Evolutionary conservation across 1,140 invertebrate species (phyloP).

Genomic region (Diabrotica virgifera): DNA sequence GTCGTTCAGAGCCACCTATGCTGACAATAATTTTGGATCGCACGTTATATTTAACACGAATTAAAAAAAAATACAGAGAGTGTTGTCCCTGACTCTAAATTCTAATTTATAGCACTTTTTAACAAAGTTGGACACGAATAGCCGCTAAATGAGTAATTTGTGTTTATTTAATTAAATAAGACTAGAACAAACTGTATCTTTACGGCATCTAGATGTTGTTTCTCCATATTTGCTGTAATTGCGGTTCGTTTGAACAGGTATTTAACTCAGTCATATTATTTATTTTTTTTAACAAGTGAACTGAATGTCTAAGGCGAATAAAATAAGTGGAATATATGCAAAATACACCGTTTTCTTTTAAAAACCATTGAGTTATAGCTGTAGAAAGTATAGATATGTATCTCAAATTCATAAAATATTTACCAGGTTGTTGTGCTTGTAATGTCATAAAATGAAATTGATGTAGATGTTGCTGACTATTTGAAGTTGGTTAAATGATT

Average conservation of each 20-base stretch:
- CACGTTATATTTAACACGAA: too few relatives aligned
- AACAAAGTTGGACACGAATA: background rate
- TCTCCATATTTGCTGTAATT: background rate
- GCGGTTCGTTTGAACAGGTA: background rate
- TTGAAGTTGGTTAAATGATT: too few relatives aligned
- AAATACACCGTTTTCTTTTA: background rate
- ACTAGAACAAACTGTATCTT: constrained; percentile 2
- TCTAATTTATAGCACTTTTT: constrained; percentile 3
- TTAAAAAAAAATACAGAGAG: too few relatives aligned
- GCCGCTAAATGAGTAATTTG: constrained; percentile 2
- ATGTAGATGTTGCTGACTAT: too few relatives aligned
- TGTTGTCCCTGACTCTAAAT: background rate
- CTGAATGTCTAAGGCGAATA: background rate
- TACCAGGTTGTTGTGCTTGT: too few relatives aligned
- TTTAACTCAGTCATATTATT: constrained; percentile 1
- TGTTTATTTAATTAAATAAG: background rate
- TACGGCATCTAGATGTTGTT: background rate
- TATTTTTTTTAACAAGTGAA: background rate
- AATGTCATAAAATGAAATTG: too few relatives aligned
- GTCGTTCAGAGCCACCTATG: too few relatives aligned
- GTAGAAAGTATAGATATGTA: background rate
- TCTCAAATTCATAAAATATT: too few relatives aligned
- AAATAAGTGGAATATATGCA: constrained; percentile 3
- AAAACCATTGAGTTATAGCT: background rate
- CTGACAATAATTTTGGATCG: too few relatives aligned